Percentiles rank a stretch among this genome's conserved stretches.
Evolutionary conservation across 2,113 vertebrate genomes (phyloP).

Genomic region (Bucco capensis): DNA sequence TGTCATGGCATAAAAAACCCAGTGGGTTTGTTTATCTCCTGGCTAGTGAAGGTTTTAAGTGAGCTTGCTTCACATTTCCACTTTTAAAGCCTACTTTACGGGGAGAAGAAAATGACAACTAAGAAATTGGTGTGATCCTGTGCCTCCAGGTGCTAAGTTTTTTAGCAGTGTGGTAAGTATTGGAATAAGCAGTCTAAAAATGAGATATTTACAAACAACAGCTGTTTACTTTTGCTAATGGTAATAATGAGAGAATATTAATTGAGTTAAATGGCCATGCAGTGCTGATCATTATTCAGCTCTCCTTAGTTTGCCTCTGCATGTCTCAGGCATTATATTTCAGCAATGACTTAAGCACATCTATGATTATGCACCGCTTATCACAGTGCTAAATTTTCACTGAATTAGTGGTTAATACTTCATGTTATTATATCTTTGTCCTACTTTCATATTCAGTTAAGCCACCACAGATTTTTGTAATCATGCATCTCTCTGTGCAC

Average conservation of each 20-base stretch:
- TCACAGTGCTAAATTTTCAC: background rate
- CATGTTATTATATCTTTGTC: background rate
- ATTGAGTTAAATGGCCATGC: background rate
- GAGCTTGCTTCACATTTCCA: background rate
- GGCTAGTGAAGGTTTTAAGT: background rate
- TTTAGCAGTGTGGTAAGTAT: background rate
- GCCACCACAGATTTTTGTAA: constrained; percentile 17
- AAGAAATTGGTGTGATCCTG: background rate
- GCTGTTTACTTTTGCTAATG: background rate
- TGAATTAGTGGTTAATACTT: background rate
- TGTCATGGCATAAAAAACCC: background rate
- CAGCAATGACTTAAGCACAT: background rate
- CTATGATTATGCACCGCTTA: background rate
- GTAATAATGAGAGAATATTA: background rate
- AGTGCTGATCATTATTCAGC: background rate
- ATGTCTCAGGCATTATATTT: background rate
- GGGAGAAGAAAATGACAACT: background rate
- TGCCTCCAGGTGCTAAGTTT: background rate
- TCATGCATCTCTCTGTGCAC: background rate
- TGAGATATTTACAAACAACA: background rate
- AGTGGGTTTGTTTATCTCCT: background rate
- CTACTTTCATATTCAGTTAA: constrained; percentile 1
- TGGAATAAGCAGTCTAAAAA: background rate
- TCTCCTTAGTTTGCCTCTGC: background rate
- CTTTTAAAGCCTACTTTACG: background rate